Evolutionary conservation across 2,888 invertebrate genomes (phyloP), one percentile per base, ranked within the genome.

Genomic region (Operophtera brumata): DNA sequence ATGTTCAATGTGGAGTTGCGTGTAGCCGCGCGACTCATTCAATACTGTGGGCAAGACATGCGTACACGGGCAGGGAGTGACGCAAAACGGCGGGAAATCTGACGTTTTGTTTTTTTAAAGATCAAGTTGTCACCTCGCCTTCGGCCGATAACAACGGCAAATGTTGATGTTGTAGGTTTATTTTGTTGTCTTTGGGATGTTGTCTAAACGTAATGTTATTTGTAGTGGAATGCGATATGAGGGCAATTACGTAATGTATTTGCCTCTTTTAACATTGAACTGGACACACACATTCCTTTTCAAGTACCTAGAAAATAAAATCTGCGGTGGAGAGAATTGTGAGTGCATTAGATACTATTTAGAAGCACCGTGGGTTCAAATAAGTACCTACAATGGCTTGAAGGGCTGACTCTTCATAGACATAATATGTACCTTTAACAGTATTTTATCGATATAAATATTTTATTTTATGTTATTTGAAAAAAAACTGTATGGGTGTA

Each of bases 1-100:
- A 77, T 78, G 67, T 67, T 76, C 77, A 65, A 69, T 68, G 69
- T 67, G 70, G 70, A 71, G 70, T 69, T 70, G 10, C 34, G 10
- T n/a, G 30, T 43, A 37, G 30, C 2, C 6, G n/a, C 25, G 14
- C 40, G 43, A 13, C 52, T 42, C 82, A 86, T 87, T 86, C 84
- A 84, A 86, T 86, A 86, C 84, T 80, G 20, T 20, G 78, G 65
- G 56, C 57, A 73, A 77, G 80, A 73, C 86, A 87, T 88, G 88
- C 87, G 88, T 86, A 86, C 62, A 75, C 64, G 68, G 67, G 68
- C 67, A 64, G 71, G 62, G 47, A 34, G 49, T 62, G 63, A 67
- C 73, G 70, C 72, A 66, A 20, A 76, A 71, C 75, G 37, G 87
- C 86, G 86, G 84, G 84, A 86, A 86, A 85, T 75, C 59, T 84